Base-by-base conservation (phyloP, 1,140 invertebrate species). In the Melanaphis sacchari region DNA sequence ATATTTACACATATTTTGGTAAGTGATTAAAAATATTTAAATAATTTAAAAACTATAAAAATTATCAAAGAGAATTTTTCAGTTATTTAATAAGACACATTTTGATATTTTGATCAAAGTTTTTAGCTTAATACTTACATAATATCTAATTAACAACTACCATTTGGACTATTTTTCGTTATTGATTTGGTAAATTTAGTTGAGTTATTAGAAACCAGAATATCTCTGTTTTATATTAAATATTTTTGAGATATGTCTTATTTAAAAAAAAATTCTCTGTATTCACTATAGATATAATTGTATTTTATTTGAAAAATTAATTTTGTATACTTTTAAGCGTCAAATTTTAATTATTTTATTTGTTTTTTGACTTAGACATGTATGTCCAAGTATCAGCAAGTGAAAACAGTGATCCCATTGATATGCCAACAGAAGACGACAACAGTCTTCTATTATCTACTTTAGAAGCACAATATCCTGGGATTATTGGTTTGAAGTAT, bases 401-500 rank as follows among this genome's bases (percentile, higher is more conserved):
- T 94, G 98, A 98, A 95, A 97, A 97, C 93, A 97, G 98, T 94
- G 98, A 99, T 95, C 97, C 98, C 1, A 98, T 99, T 94, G 98
- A 99, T 96, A 96, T 99, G 93, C 98, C 98, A 3, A 97, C 97
- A 84, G 98, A 99, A 95, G 96, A 98, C 94, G 98, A 99, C 95
- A 97, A 97, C 93, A 98, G 98, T 49, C 95, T 99, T 76, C 95
- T 98, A 54, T 95, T 99, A 94, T 97, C 98, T 82, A 99, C 98
- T 18, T 95, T 99, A 91, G 96, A 97, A 93, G 98, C 98, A 92
- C 98, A 99, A 95, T 99, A 98, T 96, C 98, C 98, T 90, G 98
- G 98, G 94, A 97, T 98, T 82, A 98, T 97, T 95, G 98, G 98
- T 54, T 96, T 99, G 89, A 99, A 99, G 96, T 99, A 98, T 95